Conservation (phyloP, 2,113 vertebrate genomes). For the Manacus vitellinus region DNA sequence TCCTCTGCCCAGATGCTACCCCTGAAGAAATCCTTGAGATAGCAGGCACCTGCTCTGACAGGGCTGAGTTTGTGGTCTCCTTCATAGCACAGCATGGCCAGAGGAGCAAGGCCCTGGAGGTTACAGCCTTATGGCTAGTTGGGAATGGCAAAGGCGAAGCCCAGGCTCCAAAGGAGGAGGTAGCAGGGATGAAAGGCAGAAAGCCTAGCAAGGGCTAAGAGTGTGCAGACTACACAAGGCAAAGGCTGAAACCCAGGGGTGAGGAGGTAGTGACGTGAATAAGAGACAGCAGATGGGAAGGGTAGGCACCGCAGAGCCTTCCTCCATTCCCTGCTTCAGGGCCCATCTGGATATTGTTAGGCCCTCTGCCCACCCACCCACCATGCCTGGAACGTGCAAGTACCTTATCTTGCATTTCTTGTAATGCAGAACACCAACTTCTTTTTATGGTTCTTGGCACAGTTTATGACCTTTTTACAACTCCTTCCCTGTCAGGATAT, state of each 20-base stretch:
- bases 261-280: accelerated
- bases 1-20: not conserved
- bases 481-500: conserved; percentile 58
- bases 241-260: not conserved
- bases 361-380: conserved; percentile 50
- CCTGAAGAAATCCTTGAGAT: not conserved
- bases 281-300: not conserved
- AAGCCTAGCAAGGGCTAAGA: not conserved
- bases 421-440: conserved; percentile 61
- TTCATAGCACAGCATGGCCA: accelerated
- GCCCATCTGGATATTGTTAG: conserved; percentile 68
- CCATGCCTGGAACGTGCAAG: conserved; percentile 58
- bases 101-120: not conserved
- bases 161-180: not conserved
- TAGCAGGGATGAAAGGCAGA: not conserved
- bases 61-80: not conserved
- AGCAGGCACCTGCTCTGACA: not conserved
- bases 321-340: not conserved
- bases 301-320: not conserved
- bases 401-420: conserved; percentile 66
- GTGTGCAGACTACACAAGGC: not conserved
- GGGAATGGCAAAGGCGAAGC: not conserved
- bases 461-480: conserved; percentile 61
- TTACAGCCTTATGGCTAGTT: not conserved
- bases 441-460: conserved; percentile 65